These are phyloP conservation scores for Euschistus heros DNA, from an alignment of 1,140 invertebrate species.

Conservation along the genomic window DNA sequence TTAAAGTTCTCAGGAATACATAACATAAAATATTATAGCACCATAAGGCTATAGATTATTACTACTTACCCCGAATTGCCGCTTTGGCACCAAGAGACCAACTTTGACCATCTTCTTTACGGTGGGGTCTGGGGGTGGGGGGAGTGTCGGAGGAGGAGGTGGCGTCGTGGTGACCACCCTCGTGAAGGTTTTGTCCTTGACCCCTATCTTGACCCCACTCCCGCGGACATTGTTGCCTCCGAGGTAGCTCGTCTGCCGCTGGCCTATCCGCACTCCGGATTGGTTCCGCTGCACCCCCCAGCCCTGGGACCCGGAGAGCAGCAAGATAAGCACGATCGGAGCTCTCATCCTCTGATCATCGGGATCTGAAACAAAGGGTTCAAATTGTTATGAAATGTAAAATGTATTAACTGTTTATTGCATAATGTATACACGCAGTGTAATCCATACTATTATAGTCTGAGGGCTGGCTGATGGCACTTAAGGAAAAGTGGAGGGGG, in stretches of 20 bases:
- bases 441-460: too few relatives aligned
- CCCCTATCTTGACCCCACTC: conserved; percentile 22
- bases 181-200: conserved; percentile 16
- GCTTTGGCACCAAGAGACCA: conserved; percentile 47
- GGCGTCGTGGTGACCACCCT: conserved; percentile 17
- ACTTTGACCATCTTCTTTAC: conserved; percentile 22
- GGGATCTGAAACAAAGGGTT: neutral
- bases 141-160: conserved; percentile 3
- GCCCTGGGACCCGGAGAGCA: conserved; percentile 17
- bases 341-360: neutral
- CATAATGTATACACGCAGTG: too few relatives aligned
- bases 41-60: neutral
- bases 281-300: conserved; percentile 26
- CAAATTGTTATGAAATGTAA: too few relatives aligned
- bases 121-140: neutral
- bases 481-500: too few relatives aligned
- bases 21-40: too few relatives aligned
- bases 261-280: conserved; percentile 20
- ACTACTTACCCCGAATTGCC: conserved; percentile 47
- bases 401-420: too few relatives aligned
- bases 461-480: too few relatives aligned
- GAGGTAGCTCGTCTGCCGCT: neutral
- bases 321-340: neutral
- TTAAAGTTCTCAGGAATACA: too few relatives aligned
- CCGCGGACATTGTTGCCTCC: conserved; percentile 13